phyloP scores from a whole-genome alignment of 2,113 vertebrate genomes.

The Romanogobio albipinnatus region DNA sequence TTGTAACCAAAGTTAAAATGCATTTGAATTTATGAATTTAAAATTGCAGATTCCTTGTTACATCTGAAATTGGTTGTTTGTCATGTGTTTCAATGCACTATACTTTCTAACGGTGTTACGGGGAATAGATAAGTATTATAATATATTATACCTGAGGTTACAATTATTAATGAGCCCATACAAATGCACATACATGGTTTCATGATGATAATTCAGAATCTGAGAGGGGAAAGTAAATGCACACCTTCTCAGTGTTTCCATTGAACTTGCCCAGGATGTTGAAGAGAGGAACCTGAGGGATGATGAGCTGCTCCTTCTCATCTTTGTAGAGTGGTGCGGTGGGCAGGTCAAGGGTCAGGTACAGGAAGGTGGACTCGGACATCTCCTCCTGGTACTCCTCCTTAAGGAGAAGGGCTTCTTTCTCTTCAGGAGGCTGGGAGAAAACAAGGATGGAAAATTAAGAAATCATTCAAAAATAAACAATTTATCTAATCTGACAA shows the following conservation, averaged over 20 bases:
- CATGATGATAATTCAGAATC: background rate
- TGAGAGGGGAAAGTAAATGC: background rate
- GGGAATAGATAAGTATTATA: too few relatives aligned
- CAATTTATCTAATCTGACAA: background rate
- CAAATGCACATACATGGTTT: too few relatives aligned
- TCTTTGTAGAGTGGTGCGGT: constrained; percentile 97
- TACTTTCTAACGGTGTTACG: too few relatives aligned
- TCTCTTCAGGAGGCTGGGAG: constrained; percentile 87
- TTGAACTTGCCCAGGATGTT: constrained; percentile 97
- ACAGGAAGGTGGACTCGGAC: constrained; percentile 94
- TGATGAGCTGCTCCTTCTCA: constrained; percentile 98
- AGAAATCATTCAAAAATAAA: too few relatives aligned
- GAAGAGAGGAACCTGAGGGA: constrained; percentile 97
- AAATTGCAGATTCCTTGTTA: too few relatives aligned
- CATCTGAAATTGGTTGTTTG: too few relatives aligned
- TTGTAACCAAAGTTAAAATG: too few relatives aligned
- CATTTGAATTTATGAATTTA: too few relatives aligned
- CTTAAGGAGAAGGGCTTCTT: constrained; percentile 87
- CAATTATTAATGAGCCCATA: too few relatives aligned
- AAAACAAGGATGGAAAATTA: background rate
- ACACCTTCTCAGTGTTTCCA: constrained; percentile 91
- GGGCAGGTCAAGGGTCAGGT: constrained; percentile 94
- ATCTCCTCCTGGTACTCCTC: constrained; percentile 94
- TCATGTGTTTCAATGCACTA: too few relatives aligned
- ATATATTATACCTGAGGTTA: too few relatives aligned